Evolutionary conservation across 2,797 vertebrate genomes (phyloP).

Genomic region (Gambelia wislizenii): DNA sequence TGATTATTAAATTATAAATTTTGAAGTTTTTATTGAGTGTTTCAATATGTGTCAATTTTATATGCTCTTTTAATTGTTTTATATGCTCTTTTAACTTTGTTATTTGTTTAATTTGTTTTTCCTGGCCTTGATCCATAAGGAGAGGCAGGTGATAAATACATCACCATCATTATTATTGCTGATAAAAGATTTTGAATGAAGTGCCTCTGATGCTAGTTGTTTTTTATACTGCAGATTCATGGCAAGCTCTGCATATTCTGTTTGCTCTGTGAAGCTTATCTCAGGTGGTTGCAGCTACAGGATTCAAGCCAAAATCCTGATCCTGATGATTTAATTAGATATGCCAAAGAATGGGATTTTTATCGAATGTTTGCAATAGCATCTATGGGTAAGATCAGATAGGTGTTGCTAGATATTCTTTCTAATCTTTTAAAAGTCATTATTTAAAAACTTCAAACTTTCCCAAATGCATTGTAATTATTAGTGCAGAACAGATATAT

Average conservation of each 20-base stretch:
- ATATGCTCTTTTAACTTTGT: too few relatives aligned
- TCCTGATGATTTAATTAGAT: slow-evolving; percentile 95
- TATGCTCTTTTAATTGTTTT: too few relatives aligned
- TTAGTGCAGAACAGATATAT: neutral
- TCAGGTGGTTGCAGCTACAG: slow-evolving; percentile 91
- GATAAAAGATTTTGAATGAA: slow-evolving; percentile 43
- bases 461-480: neutral
- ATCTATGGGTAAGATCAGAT: slow-evolving; percentile 84
- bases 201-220: slow-evolving; percentile 34
- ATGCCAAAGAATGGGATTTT: slow-evolving; percentile 98
- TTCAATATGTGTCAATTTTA: too few relatives aligned
- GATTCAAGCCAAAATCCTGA: slow-evolving; percentile 86
- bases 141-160: too few relatives aligned
- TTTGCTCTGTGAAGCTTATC: slow-evolving; percentile 95
- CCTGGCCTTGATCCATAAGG: too few relatives aligned
- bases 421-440: slow-evolving; percentile 3
- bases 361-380: slow-evolving; percentile 93
- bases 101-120: too few relatives aligned
- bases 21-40: too few relatives aligned
- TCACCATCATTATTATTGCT: neutral
- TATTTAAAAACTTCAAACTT: slow-evolving; percentile 9
- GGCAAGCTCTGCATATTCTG: slow-evolving; percentile 95
- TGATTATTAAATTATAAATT: too few relatives aligned
- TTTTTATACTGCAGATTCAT: slow-evolving; percentile 87
- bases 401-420: neutral